phyloP scores from a whole-genome alignment of 2,797 vertebrate genomes.

The Cercopithecus neglectus region DNA sequence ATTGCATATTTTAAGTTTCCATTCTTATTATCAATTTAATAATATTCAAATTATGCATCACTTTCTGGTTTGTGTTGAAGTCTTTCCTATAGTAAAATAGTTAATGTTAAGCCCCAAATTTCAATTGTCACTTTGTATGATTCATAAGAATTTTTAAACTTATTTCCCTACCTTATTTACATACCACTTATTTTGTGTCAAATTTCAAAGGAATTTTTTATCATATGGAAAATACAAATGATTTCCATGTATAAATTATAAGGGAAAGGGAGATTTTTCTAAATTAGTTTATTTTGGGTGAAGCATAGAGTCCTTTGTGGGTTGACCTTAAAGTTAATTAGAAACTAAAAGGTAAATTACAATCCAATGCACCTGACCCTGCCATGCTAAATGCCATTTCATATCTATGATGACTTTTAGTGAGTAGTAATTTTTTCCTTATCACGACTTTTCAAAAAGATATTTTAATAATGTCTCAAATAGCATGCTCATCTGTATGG shows the following conservation, averaged over 20 bases:
- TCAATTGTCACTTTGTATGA: background rate
- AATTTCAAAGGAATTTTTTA: constrained; percentile 2
- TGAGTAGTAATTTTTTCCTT: background rate
- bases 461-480: background rate
- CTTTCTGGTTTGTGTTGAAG: background rate
- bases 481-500: background rate
- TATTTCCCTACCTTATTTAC: constrained; percentile 18
- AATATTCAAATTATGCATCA: background rate
- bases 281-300: constrained; percentile 17
- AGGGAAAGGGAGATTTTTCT: constrained; percentile 19
- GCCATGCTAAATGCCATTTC: constrained; percentile 20
- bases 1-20: background rate
- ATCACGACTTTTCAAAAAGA: constrained; percentile 24
- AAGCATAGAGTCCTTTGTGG: background rate
- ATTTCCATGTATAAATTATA: constrained; percentile 1
- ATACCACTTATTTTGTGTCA: background rate
- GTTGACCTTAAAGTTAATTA: constrained; percentile 59
- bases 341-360: constrained; percentile 55
- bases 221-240: background rate
- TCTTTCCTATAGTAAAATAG: background rate
- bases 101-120: background rate
- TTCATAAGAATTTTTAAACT: background rate
- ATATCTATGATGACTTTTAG: background rate
- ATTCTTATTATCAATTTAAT: background rate
- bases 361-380: background rate